Percentiles rank a stretch among this genome's conserved stretches.
phyloP scores from a whole-genome alignment of 2,797 vertebrate species.

The Amazonetta brasiliensis region DNA sequence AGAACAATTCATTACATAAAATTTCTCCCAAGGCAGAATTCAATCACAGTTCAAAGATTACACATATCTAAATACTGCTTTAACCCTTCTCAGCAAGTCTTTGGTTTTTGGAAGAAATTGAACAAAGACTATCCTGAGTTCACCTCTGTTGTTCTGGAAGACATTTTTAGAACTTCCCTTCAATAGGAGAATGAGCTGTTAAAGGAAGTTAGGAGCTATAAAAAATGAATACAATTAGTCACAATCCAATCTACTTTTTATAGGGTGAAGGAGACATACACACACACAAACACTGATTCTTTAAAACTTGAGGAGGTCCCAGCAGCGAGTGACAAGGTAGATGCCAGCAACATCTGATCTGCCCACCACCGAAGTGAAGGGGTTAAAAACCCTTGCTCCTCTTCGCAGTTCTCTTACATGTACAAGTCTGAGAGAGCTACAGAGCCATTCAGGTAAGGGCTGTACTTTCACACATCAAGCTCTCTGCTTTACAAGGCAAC shows the following conservation, averaged over 20 bases:
- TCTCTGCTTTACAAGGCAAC: background rate
- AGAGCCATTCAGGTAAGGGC: background rate
- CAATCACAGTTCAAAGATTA: background rate
- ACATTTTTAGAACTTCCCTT: background rate
- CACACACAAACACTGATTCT: background rate
- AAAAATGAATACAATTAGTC: background rate
- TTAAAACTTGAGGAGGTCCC: background rate
- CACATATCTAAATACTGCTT: background rate
- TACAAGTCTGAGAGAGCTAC: background rate
- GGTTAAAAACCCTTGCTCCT: background rate
- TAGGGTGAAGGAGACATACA: background rate
- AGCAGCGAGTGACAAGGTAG: background rate
- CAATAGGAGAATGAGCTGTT: background rate
- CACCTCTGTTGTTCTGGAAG: background rate
- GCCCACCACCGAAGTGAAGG: background rate
- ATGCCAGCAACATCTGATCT: accelerated
- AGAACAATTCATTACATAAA: background rate
- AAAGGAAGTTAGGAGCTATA: background rate
- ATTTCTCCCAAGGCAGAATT: conserved; percentile 22
- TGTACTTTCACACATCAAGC: background rate
- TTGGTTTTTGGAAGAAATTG: background rate
- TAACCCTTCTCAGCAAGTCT: background rate
- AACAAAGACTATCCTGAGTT: background rate
- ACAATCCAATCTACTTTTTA: background rate
- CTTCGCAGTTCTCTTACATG: accelerated